Evolutionary conservation across 2,797 vertebrate species (phyloP).

Genomic region (Urocyon cinereoargenteus): DNA sequence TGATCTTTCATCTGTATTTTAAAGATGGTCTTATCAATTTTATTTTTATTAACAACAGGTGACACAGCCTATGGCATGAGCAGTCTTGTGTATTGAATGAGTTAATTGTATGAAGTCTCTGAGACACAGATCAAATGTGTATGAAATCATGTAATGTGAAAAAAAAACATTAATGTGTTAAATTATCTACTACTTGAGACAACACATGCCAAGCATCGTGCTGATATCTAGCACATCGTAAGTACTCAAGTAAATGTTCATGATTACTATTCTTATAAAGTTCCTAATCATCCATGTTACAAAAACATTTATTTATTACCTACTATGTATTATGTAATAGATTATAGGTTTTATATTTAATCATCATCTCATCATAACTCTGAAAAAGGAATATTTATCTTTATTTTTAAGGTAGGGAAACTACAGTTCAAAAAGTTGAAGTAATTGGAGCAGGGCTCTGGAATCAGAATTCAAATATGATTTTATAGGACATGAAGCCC

Average conservation of each 20-base stretch:
- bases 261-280: background rate
- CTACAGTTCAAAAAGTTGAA: background rate
- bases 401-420: background rate
- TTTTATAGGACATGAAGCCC: background rate
- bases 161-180: background rate
- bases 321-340: background rate
- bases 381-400: background rate
- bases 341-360: background rate
- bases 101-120: background rate
- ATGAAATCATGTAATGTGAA: background rate
- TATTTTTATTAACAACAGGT: background rate
- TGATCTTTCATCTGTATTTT: background rate
- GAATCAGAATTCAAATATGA: background rate
- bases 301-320: background rate
- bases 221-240: background rate
- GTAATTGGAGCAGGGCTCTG: background rate
- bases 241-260: background rate
- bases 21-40: background rate
- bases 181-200: background rate
- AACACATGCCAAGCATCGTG: background rate
- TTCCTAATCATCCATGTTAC: background rate
- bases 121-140: background rate
- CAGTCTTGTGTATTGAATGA: background rate
- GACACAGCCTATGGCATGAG: background rate
- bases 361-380: background rate